Conservation (phyloP, 2,888 invertebrate genomes). For the Stenodera caucasica region DNA sequence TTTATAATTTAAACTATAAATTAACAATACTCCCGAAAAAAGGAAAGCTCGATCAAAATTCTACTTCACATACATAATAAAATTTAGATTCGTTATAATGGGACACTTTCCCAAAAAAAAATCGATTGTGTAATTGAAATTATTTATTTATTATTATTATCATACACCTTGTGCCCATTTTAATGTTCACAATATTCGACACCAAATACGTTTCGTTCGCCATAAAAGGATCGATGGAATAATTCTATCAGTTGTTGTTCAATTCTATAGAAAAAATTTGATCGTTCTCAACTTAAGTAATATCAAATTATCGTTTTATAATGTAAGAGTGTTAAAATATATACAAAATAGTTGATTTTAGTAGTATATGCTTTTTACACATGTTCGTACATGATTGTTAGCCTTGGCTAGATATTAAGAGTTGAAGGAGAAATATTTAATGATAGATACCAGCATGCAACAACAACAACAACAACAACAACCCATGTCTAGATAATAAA, state of each 20-base stretch:
- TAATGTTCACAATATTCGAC: constrained; percentile 2
- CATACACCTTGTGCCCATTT: constrained; percentile 17
- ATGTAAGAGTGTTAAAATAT: constrained; percentile 1
- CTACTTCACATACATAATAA: too few relatives aligned
- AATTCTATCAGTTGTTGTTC: background rate
- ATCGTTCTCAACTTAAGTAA: too few relatives aligned
- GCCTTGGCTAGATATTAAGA: constrained; percentile 13
- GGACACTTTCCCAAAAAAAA: constrained; percentile 17
- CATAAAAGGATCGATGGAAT: constrained; percentile 21
- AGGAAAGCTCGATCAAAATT: constrained; percentile 13
- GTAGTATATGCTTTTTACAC: background rate
- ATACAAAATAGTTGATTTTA: background rate
- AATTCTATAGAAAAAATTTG: too few relatives aligned
- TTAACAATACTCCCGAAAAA: background rate
- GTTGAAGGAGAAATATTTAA: constrained; percentile 34
- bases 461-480: constrained; percentile 19
- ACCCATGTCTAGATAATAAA: constrained; percentile 38
- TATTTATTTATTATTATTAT: too few relatives aligned
- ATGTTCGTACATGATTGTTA: background rate
- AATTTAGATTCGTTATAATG: too few relatives aligned
- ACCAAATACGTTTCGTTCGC: constrained; percentile 18
- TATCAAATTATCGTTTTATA: constrained; percentile 3
- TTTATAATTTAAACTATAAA: too few relatives aligned
- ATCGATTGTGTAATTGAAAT: constrained; percentile 21
- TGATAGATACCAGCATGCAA: constrained; percentile 41